These are phyloP conservation scores for Gymnoscelis rufifasciata DNA, from an alignment of 2,888 invertebrate genomes.

Conservation along the genomic window DNA sequence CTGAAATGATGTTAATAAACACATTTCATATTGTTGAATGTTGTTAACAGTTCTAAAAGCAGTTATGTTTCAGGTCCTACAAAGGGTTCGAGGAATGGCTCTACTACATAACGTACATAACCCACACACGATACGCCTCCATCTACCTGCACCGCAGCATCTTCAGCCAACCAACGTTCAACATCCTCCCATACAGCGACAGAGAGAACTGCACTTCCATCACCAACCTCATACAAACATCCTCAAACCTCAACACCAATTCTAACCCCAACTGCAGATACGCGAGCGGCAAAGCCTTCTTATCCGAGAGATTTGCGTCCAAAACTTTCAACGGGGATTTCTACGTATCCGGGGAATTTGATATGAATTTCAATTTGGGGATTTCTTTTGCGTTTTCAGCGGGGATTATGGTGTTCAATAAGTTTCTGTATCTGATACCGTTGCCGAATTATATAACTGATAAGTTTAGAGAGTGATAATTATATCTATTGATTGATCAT, in stretches of 20 bases:
- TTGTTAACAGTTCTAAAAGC: too few species aligned
- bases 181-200: conserved; percentile 73
- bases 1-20: too few species aligned
- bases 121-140: conserved; percentile 88
- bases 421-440: conserved; percentile 90
- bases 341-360: conserved; percentile 80
- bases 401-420: conserved; percentile 89
- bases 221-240: conserved; percentile 75
- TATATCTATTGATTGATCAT: too few species aligned
- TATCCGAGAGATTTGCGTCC: conserved; percentile 84
- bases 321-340: conserved; percentile 76
- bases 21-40: too few species aligned
- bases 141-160: conserved; percentile 85
- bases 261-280: conserved; percentile 83
- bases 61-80: conserved; percentile 80
- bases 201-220: conserved; percentile 77
- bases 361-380: conserved; percentile 87
- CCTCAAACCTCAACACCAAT: conserved; percentile 65
- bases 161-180: conserved; percentile 79
- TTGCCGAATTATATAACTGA: conserved; percentile 90
- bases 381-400: conserved; percentile 90
- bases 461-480: conserved; percentile 86
- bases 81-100: conserved; percentile 90
- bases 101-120: conserved; percentile 87
- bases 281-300: conserved; percentile 83